Evolutionary conservation across 2,113 vertebrate genomes (phyloP), one percentile per base, ranked within the genome.

Genomic region (Oncorhynchus keta): DNA sequence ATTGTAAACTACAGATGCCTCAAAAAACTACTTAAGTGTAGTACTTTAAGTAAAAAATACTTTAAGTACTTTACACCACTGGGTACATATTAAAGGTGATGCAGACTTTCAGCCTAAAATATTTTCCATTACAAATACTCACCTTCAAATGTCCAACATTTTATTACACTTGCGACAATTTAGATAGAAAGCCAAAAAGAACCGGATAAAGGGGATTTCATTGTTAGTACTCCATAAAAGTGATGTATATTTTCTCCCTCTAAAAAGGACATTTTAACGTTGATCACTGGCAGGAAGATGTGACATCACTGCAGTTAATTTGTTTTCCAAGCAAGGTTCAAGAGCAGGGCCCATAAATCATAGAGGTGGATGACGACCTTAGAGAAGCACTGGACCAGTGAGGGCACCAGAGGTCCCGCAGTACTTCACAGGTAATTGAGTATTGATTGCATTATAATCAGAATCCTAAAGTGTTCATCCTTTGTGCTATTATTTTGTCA

Each of bases 381-480:
- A 75, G 28, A 76, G 72, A 72, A 45, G 39, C 8, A 9, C 39
- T 45, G 39, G 2, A 45, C 70, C 68, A 48, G 79, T 78, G 72
- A 79, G 82, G 80, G 77, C 75, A 73, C 81, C 81, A 71, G 67
- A 79, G 66, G 78, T 80, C 81, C 75, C 68, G 75, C 83, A 86
- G 86, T 84, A 81, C 86, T 82, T 85, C 74, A 81, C 81, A 83
- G 79, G 85, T 92, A 90, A 91, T 92, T 91, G 83, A 85, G 81
- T 90, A 91, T 90, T 86, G 89, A 91, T 91, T 76, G 81, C 77
- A 79, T 87, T 88, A 81, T 87, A 91, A 89, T 87, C 84, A 85
- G 81, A 85, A 80, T 88, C 55, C 55, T 57, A 89, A 91, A 20
- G 87, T 86, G 80, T 84, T 57, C 18, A 5, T 57, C 18, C 18